Evolutionary conservation across 2,113 vertebrate genomes (phyloP).

Genomic region (Ammospiza nelsoni): DNA sequence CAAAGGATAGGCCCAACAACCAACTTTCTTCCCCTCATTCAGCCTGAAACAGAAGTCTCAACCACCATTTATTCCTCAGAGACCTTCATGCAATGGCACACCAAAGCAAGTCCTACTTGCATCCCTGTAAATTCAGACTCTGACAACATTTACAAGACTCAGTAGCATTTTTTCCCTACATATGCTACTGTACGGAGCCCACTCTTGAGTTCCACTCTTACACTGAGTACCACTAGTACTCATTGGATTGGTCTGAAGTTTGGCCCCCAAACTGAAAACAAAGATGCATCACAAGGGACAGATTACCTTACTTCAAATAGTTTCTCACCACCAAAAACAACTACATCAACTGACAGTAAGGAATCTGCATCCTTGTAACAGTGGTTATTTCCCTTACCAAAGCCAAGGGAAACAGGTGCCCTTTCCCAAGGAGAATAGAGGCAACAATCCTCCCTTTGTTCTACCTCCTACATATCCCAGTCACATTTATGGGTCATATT

Average conservation of each 20-base stretch:
- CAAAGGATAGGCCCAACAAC: not conserved
- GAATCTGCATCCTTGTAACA: not conserved
- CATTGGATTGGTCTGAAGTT: rapidly evolving
- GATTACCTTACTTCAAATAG: not conserved
- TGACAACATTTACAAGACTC: not conserved
- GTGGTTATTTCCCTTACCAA: not conserved
- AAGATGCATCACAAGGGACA: not conserved
- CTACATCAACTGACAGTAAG: not conserved
- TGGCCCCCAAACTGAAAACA: not conserved
- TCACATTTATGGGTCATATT: not conserved
- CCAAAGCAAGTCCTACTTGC: not conserved
- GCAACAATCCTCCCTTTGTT: not conserved
- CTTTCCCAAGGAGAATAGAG: not conserved
- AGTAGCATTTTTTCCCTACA: not conserved
- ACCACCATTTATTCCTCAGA: not conserved
- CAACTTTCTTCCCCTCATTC: not conserved
- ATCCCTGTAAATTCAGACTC: not conserved
- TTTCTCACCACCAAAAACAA: not conserved
- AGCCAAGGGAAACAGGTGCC: not conserved
- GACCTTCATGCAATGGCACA: not conserved
- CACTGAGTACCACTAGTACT: not conserved
- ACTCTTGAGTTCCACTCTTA: not conserved
- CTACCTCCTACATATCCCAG: not conserved
- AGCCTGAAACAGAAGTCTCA: not conserved
- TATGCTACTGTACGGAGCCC: not conserved